Conservation (phyloP, 2,797 vertebrate genomes). For the Acestrorhynchus altus region DNA sequence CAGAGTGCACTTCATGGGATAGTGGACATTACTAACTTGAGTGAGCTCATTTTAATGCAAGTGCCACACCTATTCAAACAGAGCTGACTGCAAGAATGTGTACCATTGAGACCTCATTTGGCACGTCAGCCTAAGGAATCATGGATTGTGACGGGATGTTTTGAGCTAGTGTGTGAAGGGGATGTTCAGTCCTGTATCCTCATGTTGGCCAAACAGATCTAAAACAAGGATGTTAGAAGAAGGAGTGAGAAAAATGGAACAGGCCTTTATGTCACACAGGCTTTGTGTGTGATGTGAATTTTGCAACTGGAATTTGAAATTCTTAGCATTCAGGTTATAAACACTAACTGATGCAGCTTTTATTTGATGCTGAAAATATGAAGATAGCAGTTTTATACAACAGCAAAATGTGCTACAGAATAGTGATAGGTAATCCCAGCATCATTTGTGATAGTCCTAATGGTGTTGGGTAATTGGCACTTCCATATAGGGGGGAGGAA, state of each 20-base stretch:
- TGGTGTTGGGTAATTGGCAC: no score
- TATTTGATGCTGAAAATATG: no score
- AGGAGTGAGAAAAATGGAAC: not conserved
- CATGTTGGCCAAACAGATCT: not conserved
- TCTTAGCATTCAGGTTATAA: no score
- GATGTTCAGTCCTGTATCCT: not conserved
- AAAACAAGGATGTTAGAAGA: constrained; percentile 33
- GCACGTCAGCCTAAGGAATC: not conserved
- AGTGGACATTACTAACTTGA: not conserved
- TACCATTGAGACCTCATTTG: not conserved
- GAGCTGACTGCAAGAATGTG: not conserved
- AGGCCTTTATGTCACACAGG: not conserved
- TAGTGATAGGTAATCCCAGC: no score
- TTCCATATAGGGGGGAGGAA: no score
- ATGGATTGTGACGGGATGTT: not conserved
- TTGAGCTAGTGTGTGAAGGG: constrained; percentile 13
- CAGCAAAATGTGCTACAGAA: no score
- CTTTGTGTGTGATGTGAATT: no score
- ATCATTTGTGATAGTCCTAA: no score
- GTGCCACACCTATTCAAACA: constrained; percentile 40
- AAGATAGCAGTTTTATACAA: no score
- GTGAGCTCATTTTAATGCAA: not conserved
- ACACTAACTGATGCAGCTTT: no score
- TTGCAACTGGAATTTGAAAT: no score
- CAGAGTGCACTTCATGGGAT: not conserved